phyloP scores from a whole-genome alignment of 2,113 vertebrate genomes.

The Percopsis transmontana region DNA sequence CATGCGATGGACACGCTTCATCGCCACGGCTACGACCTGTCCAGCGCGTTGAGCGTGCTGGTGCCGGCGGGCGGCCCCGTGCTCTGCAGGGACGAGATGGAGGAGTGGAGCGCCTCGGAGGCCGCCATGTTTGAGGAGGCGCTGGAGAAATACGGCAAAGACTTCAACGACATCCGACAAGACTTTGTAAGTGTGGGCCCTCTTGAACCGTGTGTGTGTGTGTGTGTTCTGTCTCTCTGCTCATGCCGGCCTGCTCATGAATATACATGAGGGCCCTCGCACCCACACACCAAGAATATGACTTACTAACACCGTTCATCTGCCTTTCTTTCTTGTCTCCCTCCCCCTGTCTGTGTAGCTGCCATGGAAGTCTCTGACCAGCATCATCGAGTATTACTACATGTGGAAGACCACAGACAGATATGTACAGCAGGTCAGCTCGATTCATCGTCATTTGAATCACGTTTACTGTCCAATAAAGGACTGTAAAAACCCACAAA shows the following conservation, averaged over 20 bases:
- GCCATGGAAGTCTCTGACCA: constrained; percentile 97
- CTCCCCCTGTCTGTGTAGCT: constrained; percentile 77
- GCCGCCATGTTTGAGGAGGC: constrained; percentile 97
- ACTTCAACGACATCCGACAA: constrained; percentile 98
- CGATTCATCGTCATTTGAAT: too few species aligned
- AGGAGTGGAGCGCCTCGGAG: constrained; percentile 98
- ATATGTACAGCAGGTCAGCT: constrained; percentile 96
- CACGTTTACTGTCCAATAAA: neutral
- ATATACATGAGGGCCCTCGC: constrained; percentile 55
- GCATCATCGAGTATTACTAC: constrained; percentile 99
- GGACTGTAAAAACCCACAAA: neutral
- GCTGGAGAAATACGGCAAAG: constrained; percentile 97
- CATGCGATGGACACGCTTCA: constrained; percentile 97
- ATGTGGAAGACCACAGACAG: constrained; percentile 99
- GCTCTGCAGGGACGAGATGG: constrained; percentile 97
- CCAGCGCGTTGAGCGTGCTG: constrained; percentile 91
- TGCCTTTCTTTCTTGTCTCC: constrained; percentile 14
- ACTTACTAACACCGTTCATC: constrained; percentile 66
- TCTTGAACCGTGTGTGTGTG: neutral
- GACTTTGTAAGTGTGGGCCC: constrained; percentile 89
- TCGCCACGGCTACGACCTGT: constrained; percentile 90
- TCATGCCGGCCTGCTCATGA: constrained; percentile 47
- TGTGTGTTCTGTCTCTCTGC: constrained; percentile 37
- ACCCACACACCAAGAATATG: constrained; percentile 61
- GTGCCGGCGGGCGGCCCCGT: constrained; percentile 95